Evolutionary conservation across 2,888 invertebrate genomes (phyloP).

Genomic region (Lymantria monacha): DNA sequence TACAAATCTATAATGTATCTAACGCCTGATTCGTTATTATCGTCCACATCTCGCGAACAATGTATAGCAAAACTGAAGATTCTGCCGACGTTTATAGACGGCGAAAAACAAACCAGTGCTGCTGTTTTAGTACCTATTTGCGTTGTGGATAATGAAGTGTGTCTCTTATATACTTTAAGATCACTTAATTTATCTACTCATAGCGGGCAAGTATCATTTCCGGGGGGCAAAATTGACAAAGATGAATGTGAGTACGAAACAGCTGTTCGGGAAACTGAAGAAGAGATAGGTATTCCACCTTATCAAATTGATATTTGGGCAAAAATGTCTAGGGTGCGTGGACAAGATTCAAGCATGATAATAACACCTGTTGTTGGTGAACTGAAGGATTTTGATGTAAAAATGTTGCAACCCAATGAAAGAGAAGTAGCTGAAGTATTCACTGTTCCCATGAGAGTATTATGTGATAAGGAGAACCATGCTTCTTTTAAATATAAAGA

Average conservation of each 20-base stretch:
- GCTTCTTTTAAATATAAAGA: conserved; percentile 84
- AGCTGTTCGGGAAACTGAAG: conserved; percentile 93
- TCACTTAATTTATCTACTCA: conserved; percentile 88
- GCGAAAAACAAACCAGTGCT: conserved; percentile 74
- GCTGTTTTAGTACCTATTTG: conserved; percentile 94
- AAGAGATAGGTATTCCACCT: conserved; percentile 89
- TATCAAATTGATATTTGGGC: conserved; percentile 87
- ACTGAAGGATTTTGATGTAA: conserved; percentile 72
- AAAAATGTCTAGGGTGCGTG: conserved; percentile 51
- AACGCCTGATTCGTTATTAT: conserved; percentile 69
- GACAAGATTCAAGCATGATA: conserved; percentile 67
- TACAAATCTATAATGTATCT: conserved; percentile 46
- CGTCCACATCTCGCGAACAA: conserved; percentile 76
- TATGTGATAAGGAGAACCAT: conserved; percentile 83
- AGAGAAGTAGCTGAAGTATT: conserved; percentile 92
- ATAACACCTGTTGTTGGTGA: conserved; percentile 89
- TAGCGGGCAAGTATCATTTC: conserved; percentile 93
- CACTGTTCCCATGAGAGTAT: conserved; percentile 84
- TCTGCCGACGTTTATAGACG: conserved; percentile 73
- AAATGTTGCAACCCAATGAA: conserved; percentile 81
- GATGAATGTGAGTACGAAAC: conserved; percentile 85
- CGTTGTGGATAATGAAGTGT: conserved; percentile 84
- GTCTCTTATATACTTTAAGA: conserved; percentile 91
- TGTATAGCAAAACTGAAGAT: conserved; percentile 82
- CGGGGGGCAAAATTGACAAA: conserved; percentile 89